Percentiles rank a stretch among this genome's conserved stretches.
Evolutionary conservation across 64 coral and sea anemone species (phyloP).

Genomic region (Dendronephthya gigantea): DNA sequence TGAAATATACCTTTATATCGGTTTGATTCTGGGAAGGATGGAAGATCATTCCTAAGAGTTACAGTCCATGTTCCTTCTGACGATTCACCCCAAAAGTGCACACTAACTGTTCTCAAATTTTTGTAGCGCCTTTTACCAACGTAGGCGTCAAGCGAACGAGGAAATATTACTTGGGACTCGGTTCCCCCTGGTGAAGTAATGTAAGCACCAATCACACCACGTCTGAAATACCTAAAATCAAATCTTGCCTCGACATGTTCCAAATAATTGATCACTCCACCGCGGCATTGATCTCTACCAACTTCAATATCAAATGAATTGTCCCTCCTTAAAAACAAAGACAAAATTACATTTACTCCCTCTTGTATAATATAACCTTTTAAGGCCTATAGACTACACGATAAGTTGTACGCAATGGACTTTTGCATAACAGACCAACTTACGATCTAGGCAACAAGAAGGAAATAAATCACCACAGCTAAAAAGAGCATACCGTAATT

Average conservation of each 20-base stretch:
- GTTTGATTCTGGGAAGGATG: too few relatives aligned
- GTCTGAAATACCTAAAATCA: neutral
- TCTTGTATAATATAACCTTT: too few relatives aligned
- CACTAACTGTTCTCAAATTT: neutral
- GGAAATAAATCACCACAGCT: too few relatives aligned
- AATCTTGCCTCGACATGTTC: neutral
- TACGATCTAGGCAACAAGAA: too few relatives aligned
- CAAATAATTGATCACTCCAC: neutral
- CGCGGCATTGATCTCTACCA: neutral
- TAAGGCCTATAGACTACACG: too few relatives aligned
- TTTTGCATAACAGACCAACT: too few relatives aligned
- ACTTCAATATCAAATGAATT: neutral
- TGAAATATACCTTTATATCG: too few relatives aligned
- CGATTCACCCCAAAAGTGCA: neutral
- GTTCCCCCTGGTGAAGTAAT: neutral
- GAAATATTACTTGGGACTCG: neutral
- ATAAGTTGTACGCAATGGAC: too few relatives aligned
- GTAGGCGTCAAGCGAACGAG: neutral
- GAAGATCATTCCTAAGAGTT: neutral
- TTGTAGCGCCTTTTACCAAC: neutral
- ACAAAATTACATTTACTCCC: neutral
- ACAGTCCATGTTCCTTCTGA: neutral
- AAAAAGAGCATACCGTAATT: too few relatives aligned
- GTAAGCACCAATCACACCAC: neutral
- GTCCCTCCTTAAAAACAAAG: neutral